Conservation (phyloP, 2,797 vertebrate species). For the Lycodopsis pacificus region DNA sequence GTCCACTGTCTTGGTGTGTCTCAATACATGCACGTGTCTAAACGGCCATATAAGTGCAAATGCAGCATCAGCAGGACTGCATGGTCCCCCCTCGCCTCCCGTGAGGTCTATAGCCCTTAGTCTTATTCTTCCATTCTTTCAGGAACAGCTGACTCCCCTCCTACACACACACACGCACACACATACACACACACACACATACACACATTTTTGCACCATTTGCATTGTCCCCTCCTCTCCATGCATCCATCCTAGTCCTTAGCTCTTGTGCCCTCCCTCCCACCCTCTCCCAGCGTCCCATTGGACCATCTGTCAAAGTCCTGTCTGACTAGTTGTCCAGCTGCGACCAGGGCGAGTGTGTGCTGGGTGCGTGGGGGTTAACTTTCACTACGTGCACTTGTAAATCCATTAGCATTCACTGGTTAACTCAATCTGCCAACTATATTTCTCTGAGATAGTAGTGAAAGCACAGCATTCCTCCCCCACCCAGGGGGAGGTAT, state of each 20-base stretch:
- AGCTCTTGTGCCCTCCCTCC: slow-evolving; percentile 40
- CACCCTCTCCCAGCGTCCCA: slow-evolving; percentile 47
- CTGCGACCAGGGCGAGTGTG: slow-evolving; percentile 54
- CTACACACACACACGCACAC: slow-evolving; percentile 1
- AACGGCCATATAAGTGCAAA: slow-evolving; percentile 36
- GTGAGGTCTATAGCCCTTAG: slow-evolving; percentile 51
- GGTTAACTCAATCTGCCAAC: slow-evolving; percentile 33
- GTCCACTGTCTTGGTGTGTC: background rate
- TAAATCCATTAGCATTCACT: slow-evolving; percentile 56
- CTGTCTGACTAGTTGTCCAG: slow-evolving; percentile 61
- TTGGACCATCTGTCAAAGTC: slow-evolving; percentile 80
- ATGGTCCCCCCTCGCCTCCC: slow-evolving; percentile 32
- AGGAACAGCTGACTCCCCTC: slow-evolving; percentile 48
- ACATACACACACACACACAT: slow-evolving; percentile 18
- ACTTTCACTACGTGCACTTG: slow-evolving; percentile 56
- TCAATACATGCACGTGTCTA: background rate
- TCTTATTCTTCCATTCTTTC: slow-evolving; percentile 47
- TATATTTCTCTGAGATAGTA: slow-evolving; percentile 46
- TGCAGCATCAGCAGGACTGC: slow-evolving; percentile 44
- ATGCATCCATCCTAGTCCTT: slow-evolving; percentile 32
- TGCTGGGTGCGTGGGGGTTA: slow-evolving; percentile 13
- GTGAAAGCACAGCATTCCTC: slow-evolving; percentile 14
- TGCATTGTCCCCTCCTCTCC: slow-evolving; percentile 44
- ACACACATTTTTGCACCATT: slow-evolving; percentile 44
- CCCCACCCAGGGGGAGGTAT: background rate